Evolutionary conservation across 2,797 vertebrate genomes (phyloP).

Genomic region (Sebastes oblongus): DNA sequence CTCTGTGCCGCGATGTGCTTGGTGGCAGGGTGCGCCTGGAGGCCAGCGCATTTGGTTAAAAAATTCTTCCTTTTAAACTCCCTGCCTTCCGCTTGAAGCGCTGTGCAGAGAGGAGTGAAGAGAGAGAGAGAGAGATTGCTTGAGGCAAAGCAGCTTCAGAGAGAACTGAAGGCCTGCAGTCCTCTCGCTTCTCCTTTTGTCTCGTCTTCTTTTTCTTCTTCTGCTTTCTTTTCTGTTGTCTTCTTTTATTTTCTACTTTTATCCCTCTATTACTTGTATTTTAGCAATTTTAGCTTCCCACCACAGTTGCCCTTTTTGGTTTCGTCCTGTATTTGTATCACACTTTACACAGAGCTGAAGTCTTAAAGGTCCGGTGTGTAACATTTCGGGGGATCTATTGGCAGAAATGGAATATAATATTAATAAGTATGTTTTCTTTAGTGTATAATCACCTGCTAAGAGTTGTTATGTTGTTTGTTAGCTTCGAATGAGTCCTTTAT

Average conservation of each 20-base stretch:
- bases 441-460: too few species aligned
- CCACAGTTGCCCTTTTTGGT: not conserved
- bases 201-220: not conserved
- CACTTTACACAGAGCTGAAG: not conserved
- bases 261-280: not conserved
- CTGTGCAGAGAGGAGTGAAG: constrained; percentile 12
- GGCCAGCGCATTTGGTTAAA: constrained; percentile 50
- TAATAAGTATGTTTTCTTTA: too few species aligned
- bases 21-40: constrained; percentile 55
- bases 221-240: not conserved
- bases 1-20: constrained; percentile 29
- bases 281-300: not conserved
- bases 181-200: constrained; percentile 30
- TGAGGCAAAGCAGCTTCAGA: constrained; percentile 59
- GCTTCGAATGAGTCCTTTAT: too few species aligned
- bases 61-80: constrained; percentile 48
- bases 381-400: too few species aligned
- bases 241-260: not conserved
- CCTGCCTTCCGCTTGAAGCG: constrained; percentile 43
- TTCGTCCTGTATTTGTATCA: not conserved
- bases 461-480: too few species aligned
- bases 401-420: too few species aligned
- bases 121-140: constrained; percentile 35
- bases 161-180: constrained; percentile 50
- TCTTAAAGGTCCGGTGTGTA: not conserved